Evolutionary conservation across 2,888 invertebrate genomes (phyloP), one percentile per base, ranked within the genome.

Genomic region (Yponomeuta malinellus): DNA sequence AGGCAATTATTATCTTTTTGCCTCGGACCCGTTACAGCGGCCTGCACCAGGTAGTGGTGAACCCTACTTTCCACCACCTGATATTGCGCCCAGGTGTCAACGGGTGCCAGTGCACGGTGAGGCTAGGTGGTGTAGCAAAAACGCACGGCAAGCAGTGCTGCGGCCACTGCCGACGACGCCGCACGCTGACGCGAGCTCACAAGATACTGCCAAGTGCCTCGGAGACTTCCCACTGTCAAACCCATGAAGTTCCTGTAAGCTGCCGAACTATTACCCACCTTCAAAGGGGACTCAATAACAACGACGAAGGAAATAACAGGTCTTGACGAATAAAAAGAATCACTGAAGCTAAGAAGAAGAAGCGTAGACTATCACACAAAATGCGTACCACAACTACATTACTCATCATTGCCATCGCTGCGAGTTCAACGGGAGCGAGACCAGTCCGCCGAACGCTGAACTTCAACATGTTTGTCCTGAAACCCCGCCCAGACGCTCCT

Each of bases 1-100:
- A 81, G 84, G 88, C 86, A 88, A 88, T 90, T 88, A 89, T 82
- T 85, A 90, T 90, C 87, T 90, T 91, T 91, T 91, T 91, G 89
- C 90, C 77, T 79, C 81, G 83, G 87, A 81, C 86, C 91, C 91
- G 91, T 91, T 91, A 91, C 52, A 15, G 52, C 15, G 15, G 15
- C 52, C 52, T 12, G 52, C 15, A 59, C 52, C 52, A 59, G 15
- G 12, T 59, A 15, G 52, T 0, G 5, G 12, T 15, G 52, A 59
- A 2, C 52, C 12, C 52, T 15, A 59, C 15, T 59, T 5, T 59
- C 52, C 5, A 4, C 52, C 52, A 59, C 15, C 52, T 5, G 52
- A 2, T 4, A 15, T 3, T 1, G 52, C 15, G 52, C 12, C 15
- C 2, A 59, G 52, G 52, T 43, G 5, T 15, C 52, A 15, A 59